Base-by-base conservation (phyloP, 1,140 invertebrate genomes). In the Nomia melanderi region DNA sequence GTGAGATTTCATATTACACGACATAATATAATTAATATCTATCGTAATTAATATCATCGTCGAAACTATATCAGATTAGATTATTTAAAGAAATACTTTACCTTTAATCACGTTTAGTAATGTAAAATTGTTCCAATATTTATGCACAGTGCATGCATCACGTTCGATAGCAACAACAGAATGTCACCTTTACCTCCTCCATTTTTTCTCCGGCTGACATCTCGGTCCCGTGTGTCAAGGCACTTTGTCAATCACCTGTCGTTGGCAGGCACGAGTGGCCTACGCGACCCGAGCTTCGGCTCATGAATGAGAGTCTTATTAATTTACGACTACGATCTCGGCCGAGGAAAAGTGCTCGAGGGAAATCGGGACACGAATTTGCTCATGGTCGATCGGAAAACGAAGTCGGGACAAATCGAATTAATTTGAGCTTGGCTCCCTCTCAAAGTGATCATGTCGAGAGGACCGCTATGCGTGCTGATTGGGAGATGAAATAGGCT, bases 201-300 rank as follows among this genome's bases (percentile, higher is more conserved):
- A 2, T 31, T 50, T 63, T 50, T 69, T n/a, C 53, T 36, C 12
- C 41, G 4, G 8, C 0, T 39, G 20, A 8, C 9, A 7, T 60
- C 17, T n/a, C 20, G 31, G 11, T n/a, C 27, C 25, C 33, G 7
- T 4, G 12, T 54, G 50, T 66, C 36, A 41, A 74, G 53, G n/a
- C 33, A 57, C 47, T 65, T 66, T 31, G 72, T 66, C 72, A 74
- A 66, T 65, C 60, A 65, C 36, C 53, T 74, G 63, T 39, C 63
- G 36, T 14, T 12, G 29, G 8, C 63, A 72, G 41, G 33, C 57
- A 33, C 41, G 41, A 33, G 57, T 23, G n/a, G 20, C 27, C 20
- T 14, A 31, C 23, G 44, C 2, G 31, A 23, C 14, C 31, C 31
- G 50, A 50, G 31, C 29, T 36, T 14, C 31, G 25, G 17, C 33